Evolutionary conservation across 2,113 vertebrate species (phyloP).

Genomic region (Bucco capensis): DNA sequence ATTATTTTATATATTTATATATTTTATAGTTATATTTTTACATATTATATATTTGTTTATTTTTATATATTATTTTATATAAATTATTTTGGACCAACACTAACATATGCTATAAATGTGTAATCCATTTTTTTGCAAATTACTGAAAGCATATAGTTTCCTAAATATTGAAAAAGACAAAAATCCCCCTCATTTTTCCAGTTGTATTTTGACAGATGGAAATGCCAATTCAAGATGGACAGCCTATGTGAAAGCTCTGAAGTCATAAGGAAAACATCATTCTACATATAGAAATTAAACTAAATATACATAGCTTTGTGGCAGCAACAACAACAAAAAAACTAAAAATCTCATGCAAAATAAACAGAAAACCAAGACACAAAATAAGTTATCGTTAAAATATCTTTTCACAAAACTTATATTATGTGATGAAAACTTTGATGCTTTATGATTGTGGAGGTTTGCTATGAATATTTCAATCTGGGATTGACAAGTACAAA

Average conservation of each 20-base stretch:
- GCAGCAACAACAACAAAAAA: neutral
- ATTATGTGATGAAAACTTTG: neutral
- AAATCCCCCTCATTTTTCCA: neutral
- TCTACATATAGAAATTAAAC: neutral
- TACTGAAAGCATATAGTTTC: constrained; percentile 41
- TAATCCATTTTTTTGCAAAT: constrained; percentile 41
- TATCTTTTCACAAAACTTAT: neutral
- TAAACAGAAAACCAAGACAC: neutral
- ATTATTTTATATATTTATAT: too few relatives aligned
- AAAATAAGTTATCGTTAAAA: neutral
- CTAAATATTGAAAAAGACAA: constrained; percentile 9
- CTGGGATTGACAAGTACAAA: neutral
- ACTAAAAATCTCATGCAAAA: neutral
- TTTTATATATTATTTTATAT: too few relatives aligned
- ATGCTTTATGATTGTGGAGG: neutral
- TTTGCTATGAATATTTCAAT: neutral
- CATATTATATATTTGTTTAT: too few relatives aligned
- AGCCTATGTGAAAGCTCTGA: neutral
- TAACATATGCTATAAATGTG: constrained; percentile 46
- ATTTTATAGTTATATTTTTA: too few relatives aligned
- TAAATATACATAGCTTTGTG: neutral
- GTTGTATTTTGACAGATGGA: constrained; percentile 28
- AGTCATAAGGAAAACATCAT: neutral
- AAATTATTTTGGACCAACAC: neutral
- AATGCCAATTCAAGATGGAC: neutral